Evolutionary conservation across 2,113 vertebrate genomes (phyloP).

Genomic region (Lepisosteus oculatus): DNA sequence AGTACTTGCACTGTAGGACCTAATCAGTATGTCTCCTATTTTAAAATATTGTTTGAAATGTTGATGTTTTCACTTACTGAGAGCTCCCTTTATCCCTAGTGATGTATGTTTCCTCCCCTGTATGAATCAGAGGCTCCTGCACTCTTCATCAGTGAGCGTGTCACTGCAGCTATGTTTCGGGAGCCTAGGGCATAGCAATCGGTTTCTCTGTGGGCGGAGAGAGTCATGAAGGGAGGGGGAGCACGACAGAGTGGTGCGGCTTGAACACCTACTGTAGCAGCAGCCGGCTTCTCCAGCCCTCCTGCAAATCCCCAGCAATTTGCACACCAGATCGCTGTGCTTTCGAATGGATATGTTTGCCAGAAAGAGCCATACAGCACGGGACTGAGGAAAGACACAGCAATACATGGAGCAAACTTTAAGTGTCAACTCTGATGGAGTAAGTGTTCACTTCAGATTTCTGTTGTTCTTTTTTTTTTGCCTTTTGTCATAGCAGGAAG

Average conservation of each 20-base stretch:
- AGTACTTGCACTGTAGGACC: too few species aligned
- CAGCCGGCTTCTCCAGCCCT: conserved; percentile 48
- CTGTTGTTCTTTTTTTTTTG: neutral
- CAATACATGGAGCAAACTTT: conserved; percentile 82
- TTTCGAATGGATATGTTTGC: conserved; percentile 49
- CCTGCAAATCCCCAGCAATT: conserved; percentile 20
- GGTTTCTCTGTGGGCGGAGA: conserved; percentile 54
- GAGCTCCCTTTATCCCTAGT: neutral
- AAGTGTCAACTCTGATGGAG: conserved; percentile 61
- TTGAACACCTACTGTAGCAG: conserved; percentile 51
- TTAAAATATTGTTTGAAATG: too few species aligned
- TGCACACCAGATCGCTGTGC: conserved; percentile 12
- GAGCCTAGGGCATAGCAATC: conserved; percentile 48
- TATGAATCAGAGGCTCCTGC: conserved; percentile 8
- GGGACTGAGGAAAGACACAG: conserved; percentile 53
- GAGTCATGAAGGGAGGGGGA: conserved; percentile 37
- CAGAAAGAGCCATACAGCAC: conserved; percentile 35
- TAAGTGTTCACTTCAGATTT: conserved; percentile 26
- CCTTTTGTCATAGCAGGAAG: too few species aligned
- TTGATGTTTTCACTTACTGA: too few species aligned
- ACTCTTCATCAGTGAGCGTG: conserved; percentile 29
- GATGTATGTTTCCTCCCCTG: neutral
- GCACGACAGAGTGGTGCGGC: conserved; percentile 49
- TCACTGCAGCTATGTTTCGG: conserved; percentile 35
- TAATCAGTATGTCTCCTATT: too few species aligned